Evolutionary conservation across 2,113 vertebrate species (phyloP), one percentile per base, ranked within the genome.

Genomic region (Gobiocypris rarus): DNA sequence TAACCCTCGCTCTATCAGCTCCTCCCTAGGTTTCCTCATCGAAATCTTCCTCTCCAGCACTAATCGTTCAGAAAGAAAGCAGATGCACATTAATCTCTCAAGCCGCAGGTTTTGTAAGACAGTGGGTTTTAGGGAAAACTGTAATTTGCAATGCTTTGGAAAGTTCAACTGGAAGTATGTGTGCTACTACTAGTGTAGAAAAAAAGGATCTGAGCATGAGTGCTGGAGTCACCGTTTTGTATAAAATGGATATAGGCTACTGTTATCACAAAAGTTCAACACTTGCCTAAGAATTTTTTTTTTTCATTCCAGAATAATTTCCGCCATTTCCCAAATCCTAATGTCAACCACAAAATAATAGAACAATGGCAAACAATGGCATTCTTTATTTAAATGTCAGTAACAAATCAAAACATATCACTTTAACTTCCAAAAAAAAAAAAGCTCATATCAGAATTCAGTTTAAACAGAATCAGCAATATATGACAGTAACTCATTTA

Each of bases 1-100:
- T 89, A 99, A 93, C 3, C 97, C 97, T 94, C 95, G 95, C 81
- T 96, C 96, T 89, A 99, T 95, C 86, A 99, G 94, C 89, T 99
- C 98, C 89, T 98, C 95, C 84, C 97, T 95, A 28, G 95, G 95
- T 92, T 96, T 97, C 90, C 98, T 92, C 88, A 98, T 95, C 75
- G 98, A 99, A 89, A 98, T 97, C 91, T 97, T 97, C 91, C 97
- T 94, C 91, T 99, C 98, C 93, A 99, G 93, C 92, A 94, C 98
- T 99, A 93, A 86, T 74, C 5, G 82, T 26, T 31, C 63, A 75
- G 9, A 71, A 22, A 54, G 34, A 24, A 0, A 48, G 3, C 28
- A 81, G 22, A 70, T 2, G 38, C 14, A 69, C 17, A 5, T 19
- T n/a, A n/a, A 52, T 71, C 38, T 43, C 22, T 24, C 10, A 43